Conservation (phyloP, 2,888 invertebrate genomes). For the Pristionchus maxplancki region DNA sequence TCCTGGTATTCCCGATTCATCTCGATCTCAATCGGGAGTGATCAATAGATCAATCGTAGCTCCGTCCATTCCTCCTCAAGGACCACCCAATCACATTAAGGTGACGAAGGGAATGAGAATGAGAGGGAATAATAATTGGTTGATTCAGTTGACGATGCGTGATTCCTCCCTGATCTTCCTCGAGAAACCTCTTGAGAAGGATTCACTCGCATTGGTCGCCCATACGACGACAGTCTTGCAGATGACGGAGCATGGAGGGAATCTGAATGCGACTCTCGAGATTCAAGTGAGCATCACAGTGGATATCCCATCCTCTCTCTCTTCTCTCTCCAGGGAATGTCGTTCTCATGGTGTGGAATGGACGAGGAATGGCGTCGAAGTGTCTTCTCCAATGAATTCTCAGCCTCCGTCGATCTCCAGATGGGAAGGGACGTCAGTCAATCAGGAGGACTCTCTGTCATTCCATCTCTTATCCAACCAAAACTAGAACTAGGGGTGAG, state of each 20-base stretch:
- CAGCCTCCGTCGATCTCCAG: slow-evolving; percentile 61
- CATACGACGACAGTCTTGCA: slow-evolving; percentile 72
- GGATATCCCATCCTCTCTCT: not conserved
- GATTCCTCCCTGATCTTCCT: slow-evolving; percentile 95
- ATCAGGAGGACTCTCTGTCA: not conserved
- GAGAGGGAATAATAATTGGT: not conserved
- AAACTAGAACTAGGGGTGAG: not conserved
- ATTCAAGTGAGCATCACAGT: slow-evolving; percentile 59
- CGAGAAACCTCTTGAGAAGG: slow-evolving; percentile 90
- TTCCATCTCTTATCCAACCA: slow-evolving; percentile 37
- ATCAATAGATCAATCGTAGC: not conserved
- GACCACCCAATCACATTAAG: slow-evolving; percentile 50
- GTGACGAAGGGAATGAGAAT: not conserved
- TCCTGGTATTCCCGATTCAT: not conserved
- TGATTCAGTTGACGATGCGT: slow-evolving; percentile 81
- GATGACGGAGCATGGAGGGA: slow-evolving; percentile 66
- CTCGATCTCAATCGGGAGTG: not conserved
- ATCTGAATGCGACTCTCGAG: slow-evolving; percentile 68
- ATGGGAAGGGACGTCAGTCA: slow-evolving; percentile 32
- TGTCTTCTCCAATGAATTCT: slow-evolving; percentile 74
- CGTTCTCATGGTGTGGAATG: slow-evolving; percentile 73
- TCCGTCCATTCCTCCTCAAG: slow-evolving; percentile 24
- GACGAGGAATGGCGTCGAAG: slow-evolving; percentile 61
- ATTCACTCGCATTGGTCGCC: slow-evolving; percentile 92
- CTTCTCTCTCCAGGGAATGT: slow-evolving; percentile 51